These are phyloP conservation scores for Ostrea edulis DNA, from an alignment of 1,140 invertebrate species.

Conservation along the genomic window DNA sequence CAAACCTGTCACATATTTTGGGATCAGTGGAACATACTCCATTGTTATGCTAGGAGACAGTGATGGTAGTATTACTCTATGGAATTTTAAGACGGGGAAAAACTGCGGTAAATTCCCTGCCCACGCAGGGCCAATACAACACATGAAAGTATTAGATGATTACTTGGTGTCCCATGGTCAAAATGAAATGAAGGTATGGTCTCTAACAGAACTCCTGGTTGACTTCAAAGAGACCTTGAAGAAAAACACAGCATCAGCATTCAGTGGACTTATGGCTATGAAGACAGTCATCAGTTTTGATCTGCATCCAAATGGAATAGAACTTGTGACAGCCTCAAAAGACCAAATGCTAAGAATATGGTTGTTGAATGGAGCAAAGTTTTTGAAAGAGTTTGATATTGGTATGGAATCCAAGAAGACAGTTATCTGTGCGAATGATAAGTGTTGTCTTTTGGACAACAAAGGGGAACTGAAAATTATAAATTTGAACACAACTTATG, in stretches of 20 bases:
- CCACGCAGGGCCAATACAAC: constrained; percentile 45
- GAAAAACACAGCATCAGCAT: not conserved
- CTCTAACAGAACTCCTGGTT: constrained; percentile 41
- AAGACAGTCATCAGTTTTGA: constrained; percentile 6
- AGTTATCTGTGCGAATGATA: constrained; percentile 9
- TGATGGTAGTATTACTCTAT: constrained; percentile 60
- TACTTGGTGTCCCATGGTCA: constrained; percentile 50
- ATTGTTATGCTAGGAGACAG: constrained; percentile 60
- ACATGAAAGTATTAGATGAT: constrained; percentile 56
- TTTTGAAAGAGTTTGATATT: constrained; percentile 24
- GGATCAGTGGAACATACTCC: constrained; percentile 64
- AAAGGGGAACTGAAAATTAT: constrained; percentile 27
- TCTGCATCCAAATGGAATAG: constrained; percentile 21
- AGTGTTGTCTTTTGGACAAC: constrained; percentile 27
- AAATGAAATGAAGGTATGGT: constrained; percentile 60
- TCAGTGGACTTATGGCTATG: not conserved
- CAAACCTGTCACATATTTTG: constrained; percentile 49
- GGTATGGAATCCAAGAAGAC: constrained; percentile 23
- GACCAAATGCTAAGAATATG: constrained; percentile 42
- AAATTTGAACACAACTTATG: not conserved
- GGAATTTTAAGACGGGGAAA: constrained; percentile 49
- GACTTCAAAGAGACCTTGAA: not conserved
- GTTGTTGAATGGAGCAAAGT: not conserved
- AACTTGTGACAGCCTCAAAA: constrained; percentile 29
- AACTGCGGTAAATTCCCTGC: constrained; percentile 57